Percentiles rank a stretch among this genome's conserved stretches.
Conservation (phyloP, 1,140 invertebrate species). For the Metopolophium dirhodum region DNA sequence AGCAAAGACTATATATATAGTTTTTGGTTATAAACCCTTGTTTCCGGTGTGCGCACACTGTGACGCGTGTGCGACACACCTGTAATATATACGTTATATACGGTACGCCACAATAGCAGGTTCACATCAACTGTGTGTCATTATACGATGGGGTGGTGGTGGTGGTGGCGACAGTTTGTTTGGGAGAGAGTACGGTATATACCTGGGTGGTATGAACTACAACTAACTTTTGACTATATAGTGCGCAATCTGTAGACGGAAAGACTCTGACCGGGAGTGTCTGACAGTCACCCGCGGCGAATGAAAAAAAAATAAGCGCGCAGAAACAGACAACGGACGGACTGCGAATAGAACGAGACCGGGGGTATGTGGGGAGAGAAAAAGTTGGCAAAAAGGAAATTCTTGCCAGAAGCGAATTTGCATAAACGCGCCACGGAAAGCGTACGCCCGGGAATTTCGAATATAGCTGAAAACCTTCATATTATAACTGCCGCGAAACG, state of each 20-base stretch:
- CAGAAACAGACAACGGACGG: neutral
- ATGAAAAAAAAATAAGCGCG: neutral
- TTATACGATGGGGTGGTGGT: neutral
- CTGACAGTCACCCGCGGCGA: neutral
- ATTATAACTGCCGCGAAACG: neutral
- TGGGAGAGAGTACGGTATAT: neutral
- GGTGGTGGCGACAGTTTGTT: neutral
- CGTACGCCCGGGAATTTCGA: neutral
- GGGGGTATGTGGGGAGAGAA: neutral
- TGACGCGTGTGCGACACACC: neutral
- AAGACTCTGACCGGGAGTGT: too few relatives aligned
- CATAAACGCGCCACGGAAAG: neutral
- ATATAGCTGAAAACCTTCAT: slow-evolving; percentile 13
- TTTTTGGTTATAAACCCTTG: slow-evolving; percentile 24
- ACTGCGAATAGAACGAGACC: neutral
- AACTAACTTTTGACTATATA: neutral
- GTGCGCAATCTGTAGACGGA: neutral
- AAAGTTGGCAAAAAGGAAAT: slow-evolving; percentile 2
- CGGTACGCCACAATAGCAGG: neutral
- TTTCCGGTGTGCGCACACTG: neutral
- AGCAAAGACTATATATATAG: neutral
- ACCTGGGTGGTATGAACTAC: neutral
- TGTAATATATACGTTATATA: neutral
- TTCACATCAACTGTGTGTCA: neutral
- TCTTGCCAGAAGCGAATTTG: neutral